Evolutionary conservation across 2,888 invertebrate genomes (phyloP).

Genomic region (Sympetrum striolatum): DNA sequence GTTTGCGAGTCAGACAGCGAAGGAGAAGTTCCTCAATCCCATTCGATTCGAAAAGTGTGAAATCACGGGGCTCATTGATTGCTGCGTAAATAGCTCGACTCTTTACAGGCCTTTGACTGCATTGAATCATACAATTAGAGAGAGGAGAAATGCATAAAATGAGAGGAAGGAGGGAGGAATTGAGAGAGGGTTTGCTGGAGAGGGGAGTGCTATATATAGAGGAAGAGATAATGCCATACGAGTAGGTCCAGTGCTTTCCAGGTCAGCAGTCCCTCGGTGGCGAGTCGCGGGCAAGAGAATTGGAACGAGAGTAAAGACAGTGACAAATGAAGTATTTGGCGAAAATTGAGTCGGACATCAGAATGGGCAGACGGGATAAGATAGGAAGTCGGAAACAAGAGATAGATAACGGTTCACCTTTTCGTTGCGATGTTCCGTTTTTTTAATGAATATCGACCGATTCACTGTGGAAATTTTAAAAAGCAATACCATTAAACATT

Average conservation of each 20-base stretch:
- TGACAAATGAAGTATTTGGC: background rate
- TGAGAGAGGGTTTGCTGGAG: background rate
- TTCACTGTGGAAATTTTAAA: no score
- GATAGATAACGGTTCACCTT: no score
- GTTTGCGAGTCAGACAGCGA: background rate
- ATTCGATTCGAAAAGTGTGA: slow-evolving; percentile 39
- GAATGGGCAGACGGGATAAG: background rate
- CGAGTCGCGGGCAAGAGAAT: background rate
- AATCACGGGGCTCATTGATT: slow-evolving; percentile 33
- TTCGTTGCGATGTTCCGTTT: no score
- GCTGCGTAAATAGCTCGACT: slow-evolving; percentile 18
- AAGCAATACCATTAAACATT: no score
- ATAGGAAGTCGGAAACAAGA: no score
- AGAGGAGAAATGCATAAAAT: slow-evolving; percentile 22
- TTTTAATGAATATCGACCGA: no score
- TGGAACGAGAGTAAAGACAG: background rate
- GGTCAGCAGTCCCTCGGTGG: slow-evolving; percentile 6
- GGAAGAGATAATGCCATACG: background rate
- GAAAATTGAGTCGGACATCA: background rate
- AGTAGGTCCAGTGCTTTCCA: slow-evolving; percentile 7
- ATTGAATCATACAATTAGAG: slow-evolving; percentile 34
- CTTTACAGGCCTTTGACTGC: slow-evolving; percentile 24
- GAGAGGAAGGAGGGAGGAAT: background rate
- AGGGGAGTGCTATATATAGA: background rate
- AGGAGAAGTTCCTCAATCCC: background rate